Conservation (phyloP, 2,797 vertebrate species). For the Microctenopoma stevenorrisi region DNA sequence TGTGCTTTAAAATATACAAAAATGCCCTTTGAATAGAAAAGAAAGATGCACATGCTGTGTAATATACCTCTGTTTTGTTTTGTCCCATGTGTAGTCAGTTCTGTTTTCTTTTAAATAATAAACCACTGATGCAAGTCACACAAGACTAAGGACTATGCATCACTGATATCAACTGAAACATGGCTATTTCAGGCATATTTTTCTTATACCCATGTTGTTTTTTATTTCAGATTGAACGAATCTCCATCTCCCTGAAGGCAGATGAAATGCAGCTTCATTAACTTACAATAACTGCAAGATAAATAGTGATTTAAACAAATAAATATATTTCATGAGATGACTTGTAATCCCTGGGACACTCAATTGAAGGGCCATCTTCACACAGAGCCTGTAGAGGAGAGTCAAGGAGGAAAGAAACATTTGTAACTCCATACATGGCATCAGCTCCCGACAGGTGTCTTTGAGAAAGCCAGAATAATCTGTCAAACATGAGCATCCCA, state of each 20-base stretch:
- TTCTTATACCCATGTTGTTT: slow-evolving; percentile 42
- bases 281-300: slow-evolving; percentile 30
- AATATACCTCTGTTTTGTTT: slow-evolving; percentile 5
- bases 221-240: slow-evolving; percentile 68
- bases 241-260: slow-evolving; percentile 25
- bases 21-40: slow-evolving; percentile 7
- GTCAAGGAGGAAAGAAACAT: slow-evolving; percentile 16
- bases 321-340: slow-evolving; percentile 66
- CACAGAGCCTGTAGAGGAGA: slow-evolving; percentile 25
- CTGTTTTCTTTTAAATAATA: slow-evolving; percentile 3
- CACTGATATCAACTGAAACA: slow-evolving; percentile 13
- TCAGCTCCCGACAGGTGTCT: slow-evolving; percentile 52
- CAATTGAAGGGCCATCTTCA: slow-evolving; percentile 39
- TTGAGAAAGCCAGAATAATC: slow-evolving; percentile 55
- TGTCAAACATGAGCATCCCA: slow-evolving; percentile 78
- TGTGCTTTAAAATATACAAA: not conserved
- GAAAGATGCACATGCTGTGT: not conserved
- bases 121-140: slow-evolving; percentile 1
- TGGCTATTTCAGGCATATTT: slow-evolving; percentile 6
- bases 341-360: slow-evolving; percentile 52
- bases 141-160: not conserved
- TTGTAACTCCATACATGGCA: slow-evolving; percentile 73
- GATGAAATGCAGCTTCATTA: slow-evolving; percentile 27
- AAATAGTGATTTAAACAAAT: slow-evolving; percentile 28
- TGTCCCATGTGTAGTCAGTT: not conserved